Conservation (phyloP, 2,797 vertebrate species). For the Dendrocincla fuliginosa region DNA sequence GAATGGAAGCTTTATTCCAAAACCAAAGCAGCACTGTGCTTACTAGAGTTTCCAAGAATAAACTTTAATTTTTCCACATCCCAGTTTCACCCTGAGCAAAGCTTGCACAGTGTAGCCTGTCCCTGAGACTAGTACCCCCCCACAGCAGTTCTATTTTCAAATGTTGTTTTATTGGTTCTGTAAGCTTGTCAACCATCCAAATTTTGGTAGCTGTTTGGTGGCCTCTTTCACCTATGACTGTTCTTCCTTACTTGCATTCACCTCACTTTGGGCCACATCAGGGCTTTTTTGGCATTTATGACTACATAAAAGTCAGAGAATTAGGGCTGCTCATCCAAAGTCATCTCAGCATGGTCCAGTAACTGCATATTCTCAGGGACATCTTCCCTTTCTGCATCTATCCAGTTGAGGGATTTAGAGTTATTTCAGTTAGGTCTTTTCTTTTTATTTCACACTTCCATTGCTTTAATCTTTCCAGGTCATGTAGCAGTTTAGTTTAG, state of each 20-base stretch:
- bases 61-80: accelerated
- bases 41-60: background rate
- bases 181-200: background rate
- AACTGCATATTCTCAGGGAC: background rate
- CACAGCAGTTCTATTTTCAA: background rate
- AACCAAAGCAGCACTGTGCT: background rate
- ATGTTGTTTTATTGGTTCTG: background rate
- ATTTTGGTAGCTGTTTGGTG: background rate
- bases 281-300: constrained; percentile 7
- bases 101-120: background rate
- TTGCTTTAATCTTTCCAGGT: constrained; percentile 42
- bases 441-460: constrained; percentile 51
- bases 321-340: constrained; percentile 10
- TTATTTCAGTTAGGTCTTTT: constrained; percentile 44
- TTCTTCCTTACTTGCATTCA: background rate
- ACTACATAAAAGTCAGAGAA: constrained; percentile 34
- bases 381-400: constrained; percentile 1
- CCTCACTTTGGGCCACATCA: background rate
- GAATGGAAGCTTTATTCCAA: background rate
- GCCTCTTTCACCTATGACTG: background rate
- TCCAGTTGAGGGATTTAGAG: constrained; percentile 18
- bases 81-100: background rate
- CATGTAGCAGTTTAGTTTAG: constrained; percentile 23
- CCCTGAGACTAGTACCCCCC: background rate
- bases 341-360: constrained; percentile 13